Evolutionary conservation across 2,797 vertebrate genomes (phyloP).

Genomic region (Otolemur crassicaudatus): DNA sequence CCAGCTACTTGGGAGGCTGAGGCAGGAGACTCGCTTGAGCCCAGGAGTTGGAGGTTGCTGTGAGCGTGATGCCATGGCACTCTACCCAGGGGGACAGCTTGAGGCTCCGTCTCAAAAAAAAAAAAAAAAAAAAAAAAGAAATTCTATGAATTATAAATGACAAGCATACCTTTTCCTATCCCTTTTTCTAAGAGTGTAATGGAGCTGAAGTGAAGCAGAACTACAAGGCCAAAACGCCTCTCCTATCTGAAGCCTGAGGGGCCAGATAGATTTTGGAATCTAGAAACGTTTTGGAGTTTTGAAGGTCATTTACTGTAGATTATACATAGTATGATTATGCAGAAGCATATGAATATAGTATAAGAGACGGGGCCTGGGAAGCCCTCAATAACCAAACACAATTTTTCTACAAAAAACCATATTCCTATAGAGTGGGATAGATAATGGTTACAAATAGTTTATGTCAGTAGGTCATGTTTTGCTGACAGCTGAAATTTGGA

Average conservation of each 20-base stretch:
- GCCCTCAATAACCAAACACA: not conserved
- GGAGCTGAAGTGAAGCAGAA: not conserved
- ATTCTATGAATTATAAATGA: constrained; percentile 4
- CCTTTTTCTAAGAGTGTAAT: not conserved
- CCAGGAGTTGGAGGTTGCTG: no score
- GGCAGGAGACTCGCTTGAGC: no score
- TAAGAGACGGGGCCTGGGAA: not conserved
- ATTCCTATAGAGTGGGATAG: not conserved
- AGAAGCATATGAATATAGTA: not conserved
- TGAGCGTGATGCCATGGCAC: no score
- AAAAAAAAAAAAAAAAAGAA: no score
- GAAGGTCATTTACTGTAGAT: not conserved
- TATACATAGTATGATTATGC: not conserved
- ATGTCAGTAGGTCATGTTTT: not conserved
- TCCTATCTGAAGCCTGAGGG: not conserved
- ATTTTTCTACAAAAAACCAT: not conserved
- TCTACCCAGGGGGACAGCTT: no score
- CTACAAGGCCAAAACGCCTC: not conserved
- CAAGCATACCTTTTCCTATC: not conserved
- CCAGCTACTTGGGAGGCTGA: no score
- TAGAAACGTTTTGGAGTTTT: not conserved
- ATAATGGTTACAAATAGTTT: not conserved
- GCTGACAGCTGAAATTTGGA: not conserved
- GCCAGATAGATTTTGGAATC: not conserved
- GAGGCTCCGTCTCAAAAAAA: no score